Evolutionary conservation across 1,140 invertebrate species (phyloP).

Genomic region (Habropoda laboriosa): DNA sequence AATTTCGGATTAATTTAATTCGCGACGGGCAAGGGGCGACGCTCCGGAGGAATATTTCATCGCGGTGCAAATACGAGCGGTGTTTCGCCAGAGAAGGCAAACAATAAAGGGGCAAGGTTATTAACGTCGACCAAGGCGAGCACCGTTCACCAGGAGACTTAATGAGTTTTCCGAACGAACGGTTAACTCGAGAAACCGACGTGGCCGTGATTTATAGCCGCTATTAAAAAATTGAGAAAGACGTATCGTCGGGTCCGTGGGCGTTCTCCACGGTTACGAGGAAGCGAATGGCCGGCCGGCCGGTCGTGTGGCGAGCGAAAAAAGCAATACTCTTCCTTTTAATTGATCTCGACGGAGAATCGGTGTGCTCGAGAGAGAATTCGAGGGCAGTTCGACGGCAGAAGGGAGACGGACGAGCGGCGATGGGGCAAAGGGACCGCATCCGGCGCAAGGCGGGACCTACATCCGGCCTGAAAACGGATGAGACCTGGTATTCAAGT

Average conservation of each 20-base stretch:
- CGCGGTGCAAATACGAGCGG: background rate
- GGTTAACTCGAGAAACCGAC: background rate
- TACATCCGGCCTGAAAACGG: conserved; percentile 71
- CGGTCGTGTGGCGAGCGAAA: background rate
- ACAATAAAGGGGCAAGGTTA: conserved; percentile 6
- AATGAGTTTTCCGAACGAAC: conserved; percentile 20
- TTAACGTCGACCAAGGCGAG: background rate
- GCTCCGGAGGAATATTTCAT: background rate
- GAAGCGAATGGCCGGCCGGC: background rate
- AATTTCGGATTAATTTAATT: conserved; percentile 7
- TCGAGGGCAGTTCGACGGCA: background rate
- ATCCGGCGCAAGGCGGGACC: conserved; percentile 67
- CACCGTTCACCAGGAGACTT: background rate
- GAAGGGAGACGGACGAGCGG: background rate
- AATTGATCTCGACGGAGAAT: conserved; percentile 2
- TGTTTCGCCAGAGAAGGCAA: no score
- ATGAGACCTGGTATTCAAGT: conserved; percentile 74
- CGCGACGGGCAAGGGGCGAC: background rate
- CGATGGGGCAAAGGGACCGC: conserved; percentile 59
- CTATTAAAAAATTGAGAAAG: conserved; percentile 7
- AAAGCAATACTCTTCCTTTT: background rate
- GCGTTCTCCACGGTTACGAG: conserved; percentile 26
- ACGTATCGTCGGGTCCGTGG: conserved; percentile 7
- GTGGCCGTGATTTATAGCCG: conserved; percentile 31
- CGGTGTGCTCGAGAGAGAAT: background rate